Conservation (phyloP, 2,113 vertebrate species). For the Zosterops borbonicus region DNA sequence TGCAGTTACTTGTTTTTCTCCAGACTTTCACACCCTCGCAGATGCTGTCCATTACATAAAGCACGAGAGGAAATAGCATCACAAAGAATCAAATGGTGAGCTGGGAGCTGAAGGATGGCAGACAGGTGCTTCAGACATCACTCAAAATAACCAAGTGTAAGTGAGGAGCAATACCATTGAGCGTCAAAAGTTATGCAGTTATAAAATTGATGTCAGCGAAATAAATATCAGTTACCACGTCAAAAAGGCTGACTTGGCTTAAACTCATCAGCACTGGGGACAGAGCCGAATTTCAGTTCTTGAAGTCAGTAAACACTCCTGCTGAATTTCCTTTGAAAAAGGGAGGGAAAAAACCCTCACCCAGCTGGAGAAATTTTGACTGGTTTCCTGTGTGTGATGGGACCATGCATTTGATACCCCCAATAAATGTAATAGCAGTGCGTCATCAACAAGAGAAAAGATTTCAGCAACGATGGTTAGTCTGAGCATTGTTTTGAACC, state of each 20-base stretch:
- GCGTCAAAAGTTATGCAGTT: not conserved
- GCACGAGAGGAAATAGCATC: not conserved
- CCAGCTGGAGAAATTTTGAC: not conserved
- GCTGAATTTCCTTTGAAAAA: not conserved
- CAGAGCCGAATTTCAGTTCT: not conserved
- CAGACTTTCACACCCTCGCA: not conserved
- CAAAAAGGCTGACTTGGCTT: not conserved
- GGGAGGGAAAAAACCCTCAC: rapidly evolving
- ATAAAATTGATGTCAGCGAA: not conserved
- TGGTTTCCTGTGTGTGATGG: not conserved
- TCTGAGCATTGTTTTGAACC: not conserved
- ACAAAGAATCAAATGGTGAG: not conserved
- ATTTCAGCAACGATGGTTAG: not conserved
- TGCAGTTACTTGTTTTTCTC: not conserved
- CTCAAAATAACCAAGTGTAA: not conserved
- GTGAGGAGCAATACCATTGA: not conserved
- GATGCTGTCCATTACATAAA: not conserved
- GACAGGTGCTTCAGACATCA: not conserved
- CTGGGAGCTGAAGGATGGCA: not conserved
- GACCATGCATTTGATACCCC: not conserved
- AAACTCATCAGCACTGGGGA: not conserved
- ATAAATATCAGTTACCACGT: not conserved
- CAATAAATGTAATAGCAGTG: not conserved
- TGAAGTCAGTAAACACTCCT: not conserved
- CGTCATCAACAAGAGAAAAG: not conserved